Percentiles rank a stretch among this genome's conserved stretches.
phyloP scores from a whole-genome alignment of 2,113 vertebrate species.

The Hemibates koningsi region DNA sequence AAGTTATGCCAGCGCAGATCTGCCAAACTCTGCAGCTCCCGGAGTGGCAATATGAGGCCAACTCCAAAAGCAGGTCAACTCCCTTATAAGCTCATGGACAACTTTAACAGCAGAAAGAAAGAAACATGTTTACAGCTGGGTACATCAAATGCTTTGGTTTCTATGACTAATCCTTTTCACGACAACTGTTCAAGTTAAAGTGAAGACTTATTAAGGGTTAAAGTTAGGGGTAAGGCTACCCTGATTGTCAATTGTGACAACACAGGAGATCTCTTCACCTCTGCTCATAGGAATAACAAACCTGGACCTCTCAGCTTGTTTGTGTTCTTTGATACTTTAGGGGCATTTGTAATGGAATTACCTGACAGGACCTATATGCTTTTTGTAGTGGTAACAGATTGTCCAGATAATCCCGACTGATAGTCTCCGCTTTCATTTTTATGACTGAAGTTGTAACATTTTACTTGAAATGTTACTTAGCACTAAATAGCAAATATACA shows the following conservation, averaged over 20 bases:
- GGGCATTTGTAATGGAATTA: background rate
- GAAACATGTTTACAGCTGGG: background rate
- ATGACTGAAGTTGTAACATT: background rate
- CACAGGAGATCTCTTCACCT: background rate
- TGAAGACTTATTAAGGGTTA: background rate
- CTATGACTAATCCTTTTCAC: background rate
- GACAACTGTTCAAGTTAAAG: background rate
- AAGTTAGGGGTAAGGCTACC: background rate
- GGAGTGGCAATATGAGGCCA: background rate
- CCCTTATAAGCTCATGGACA: background rate
- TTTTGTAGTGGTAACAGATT: background rate
- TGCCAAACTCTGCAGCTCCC: background rate
- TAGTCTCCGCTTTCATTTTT: rapidly evolving
- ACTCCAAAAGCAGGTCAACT: background rate
- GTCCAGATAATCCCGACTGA: background rate
- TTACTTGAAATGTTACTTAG: background rate
- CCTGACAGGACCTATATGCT: background rate
- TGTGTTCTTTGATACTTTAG: background rate
- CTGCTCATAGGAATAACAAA: background rate
- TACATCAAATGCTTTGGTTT: background rate
- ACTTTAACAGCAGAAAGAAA: background rate
- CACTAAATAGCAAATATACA: background rate
- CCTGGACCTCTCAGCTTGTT: background rate
- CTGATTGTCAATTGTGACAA: background rate
- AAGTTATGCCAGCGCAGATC: background rate